phyloP scores from a whole-genome alignment of 1,140 invertebrate species.

The Himalopsyche phryganea region DNA sequence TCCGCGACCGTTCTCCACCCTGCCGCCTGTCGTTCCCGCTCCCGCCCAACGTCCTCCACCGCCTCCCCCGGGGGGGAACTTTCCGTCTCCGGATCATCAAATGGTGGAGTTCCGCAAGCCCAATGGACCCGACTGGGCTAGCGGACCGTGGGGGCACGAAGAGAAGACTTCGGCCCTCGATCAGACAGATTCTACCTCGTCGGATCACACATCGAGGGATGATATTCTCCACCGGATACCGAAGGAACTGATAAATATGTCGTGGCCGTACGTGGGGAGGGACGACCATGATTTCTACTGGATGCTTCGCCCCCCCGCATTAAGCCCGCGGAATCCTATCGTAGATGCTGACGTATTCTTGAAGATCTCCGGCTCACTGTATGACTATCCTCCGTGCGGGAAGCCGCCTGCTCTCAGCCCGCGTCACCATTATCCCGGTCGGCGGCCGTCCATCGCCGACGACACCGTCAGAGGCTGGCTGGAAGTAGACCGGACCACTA shows the following conservation, averaged over 20 bases:
- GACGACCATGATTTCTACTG: no score
- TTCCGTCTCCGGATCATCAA: slow-evolving; percentile 30
- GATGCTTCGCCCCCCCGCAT: slow-evolving; percentile 25
- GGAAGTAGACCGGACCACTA: slow-evolving; percentile 27
- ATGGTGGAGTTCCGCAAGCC: slow-evolving; percentile 29
- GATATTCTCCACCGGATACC: no score
- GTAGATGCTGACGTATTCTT: slow-evolving; percentile 44
- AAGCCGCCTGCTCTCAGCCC: slow-evolving; percentile 33
- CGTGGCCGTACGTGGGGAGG: slow-evolving; percentile 35
- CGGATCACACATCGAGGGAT: slow-evolving; percentile 16
- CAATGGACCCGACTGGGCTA: slow-evolving; percentile 39
- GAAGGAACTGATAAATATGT: slow-evolving; percentile 21
- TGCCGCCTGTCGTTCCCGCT: slow-evolving; percentile 4
- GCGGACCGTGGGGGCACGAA: not conserved
- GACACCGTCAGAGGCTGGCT: slow-evolving; percentile 16
- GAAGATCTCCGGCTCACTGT: slow-evolving; percentile 27
- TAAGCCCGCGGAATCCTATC: slow-evolving; percentile 44
- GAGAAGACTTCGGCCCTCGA: not conserved
- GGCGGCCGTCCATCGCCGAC: slow-evolving; percentile 11
- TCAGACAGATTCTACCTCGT: not conserved
- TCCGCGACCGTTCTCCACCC: slow-evolving; percentile 18
- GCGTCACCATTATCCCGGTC: slow-evolving; percentile 36
- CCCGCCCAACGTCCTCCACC: slow-evolving; percentile 12
- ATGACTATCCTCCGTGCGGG: not conserved
- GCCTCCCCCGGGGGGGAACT: slow-evolving; percentile 7